Percentiles rank a stretch among this genome's conserved stretches.
These are phyloP conservation scores for Ariolimax columbianus DNA, from an alignment of 2,888 invertebrate species.

Conservation along the genomic window DNA sequence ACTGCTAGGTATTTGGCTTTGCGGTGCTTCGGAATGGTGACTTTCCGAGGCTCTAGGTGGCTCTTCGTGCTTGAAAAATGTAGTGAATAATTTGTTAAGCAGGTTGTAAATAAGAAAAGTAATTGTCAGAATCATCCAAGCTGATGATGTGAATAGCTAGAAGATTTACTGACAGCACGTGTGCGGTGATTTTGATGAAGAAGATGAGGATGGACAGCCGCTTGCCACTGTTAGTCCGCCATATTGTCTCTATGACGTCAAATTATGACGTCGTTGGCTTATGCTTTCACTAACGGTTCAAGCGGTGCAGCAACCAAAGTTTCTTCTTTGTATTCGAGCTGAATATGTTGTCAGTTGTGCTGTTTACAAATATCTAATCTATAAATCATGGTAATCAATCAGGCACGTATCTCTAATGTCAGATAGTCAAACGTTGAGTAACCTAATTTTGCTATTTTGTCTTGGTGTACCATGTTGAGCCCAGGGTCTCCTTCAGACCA, in stretches of 20 bases:
- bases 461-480: too few species aligned
- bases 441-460: too few species aligned
- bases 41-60: background rate
- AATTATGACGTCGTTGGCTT: background rate
- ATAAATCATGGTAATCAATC: too few species aligned
- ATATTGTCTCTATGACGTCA: constrained; percentile 5
- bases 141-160: background rate
- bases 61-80: background rate
- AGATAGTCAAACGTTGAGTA: too few species aligned
- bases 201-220: background rate
- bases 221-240: constrained; percentile 9
- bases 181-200: background rate
- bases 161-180: background rate
- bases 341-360: too few species aligned
- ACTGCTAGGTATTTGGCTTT: background rate
- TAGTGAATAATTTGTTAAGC: background rate
- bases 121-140: constrained; percentile 3
- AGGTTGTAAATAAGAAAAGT: background rate
- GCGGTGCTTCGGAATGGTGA: background rate
- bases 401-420: too few species aligned
- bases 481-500: too few species aligned
- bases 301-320: background rate
- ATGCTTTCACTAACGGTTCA: background rate
- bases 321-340: background rate
- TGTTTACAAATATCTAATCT: too few species aligned